A percentile compares a stretch with the other conserved stretches of the same genome.
Conservation (phyloP, 2,113 vertebrate genomes). For the Charadrius vociferus region DNA sequence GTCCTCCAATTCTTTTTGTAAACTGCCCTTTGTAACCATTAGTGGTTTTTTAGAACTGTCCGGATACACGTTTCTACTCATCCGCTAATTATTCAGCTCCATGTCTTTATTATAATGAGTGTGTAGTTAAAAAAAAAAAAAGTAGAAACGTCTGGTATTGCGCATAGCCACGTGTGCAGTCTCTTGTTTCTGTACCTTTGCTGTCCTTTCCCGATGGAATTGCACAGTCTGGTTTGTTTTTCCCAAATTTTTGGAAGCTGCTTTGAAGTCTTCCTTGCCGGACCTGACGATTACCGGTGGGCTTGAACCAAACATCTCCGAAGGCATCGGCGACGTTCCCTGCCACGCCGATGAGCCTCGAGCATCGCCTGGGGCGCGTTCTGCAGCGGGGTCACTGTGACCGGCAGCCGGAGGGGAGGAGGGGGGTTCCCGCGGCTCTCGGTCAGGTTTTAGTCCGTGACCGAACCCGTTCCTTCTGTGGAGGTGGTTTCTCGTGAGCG, state of each 20-base stretch:
- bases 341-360: neutral
- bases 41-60: neutral
- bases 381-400: fast-evolving
- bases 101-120: neutral
- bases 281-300: neutral
- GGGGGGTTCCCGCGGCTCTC: neutral
- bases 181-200: neutral
- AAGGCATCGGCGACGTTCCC: neutral
- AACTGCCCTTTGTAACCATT: slow-evolving; percentile 11
- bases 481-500: neutral
- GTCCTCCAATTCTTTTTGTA: slow-evolving; percentile 49
- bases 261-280: slow-evolving; percentile 27
- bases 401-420: neutral
- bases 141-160: neutral
- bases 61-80: neutral
- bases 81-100: neutral
- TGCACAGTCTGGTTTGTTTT: neutral
- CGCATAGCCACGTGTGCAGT: neutral
- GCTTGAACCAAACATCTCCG: neutral
- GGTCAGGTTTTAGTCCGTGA: neutral
- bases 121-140: neutral
- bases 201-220: neutral
- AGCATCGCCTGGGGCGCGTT: fast-evolving
- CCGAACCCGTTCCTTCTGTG: fast-evolving
- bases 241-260: neutral